Conservation (phyloP, 2,888 invertebrate genomes). For the Gasteruption jaculator region DNA sequence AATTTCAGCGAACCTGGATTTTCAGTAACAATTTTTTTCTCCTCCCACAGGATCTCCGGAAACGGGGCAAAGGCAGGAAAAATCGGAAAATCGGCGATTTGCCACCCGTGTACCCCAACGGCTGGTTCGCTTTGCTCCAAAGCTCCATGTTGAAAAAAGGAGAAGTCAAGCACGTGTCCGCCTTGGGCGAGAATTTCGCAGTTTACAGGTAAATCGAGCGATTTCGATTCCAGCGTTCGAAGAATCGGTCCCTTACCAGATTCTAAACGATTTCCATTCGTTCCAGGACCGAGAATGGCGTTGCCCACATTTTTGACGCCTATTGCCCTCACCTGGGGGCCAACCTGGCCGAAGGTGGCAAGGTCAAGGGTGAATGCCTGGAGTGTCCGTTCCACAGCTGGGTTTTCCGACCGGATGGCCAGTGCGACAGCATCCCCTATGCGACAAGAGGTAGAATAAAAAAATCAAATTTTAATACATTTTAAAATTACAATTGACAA, state of each 20-base stretch:
- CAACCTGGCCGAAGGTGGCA: slow-evolving; percentile 76
- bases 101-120: slow-evolving; percentile 85
- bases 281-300: slow-evolving; percentile 54
- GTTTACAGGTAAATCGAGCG: slow-evolving; percentile 42
- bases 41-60: slow-evolving; percentile 17
- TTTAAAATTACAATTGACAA: neutral
- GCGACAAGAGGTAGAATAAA: slow-evolving; percentile 53
- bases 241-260: too few relatives aligned
- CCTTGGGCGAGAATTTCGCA: slow-evolving; percentile 58
- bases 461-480: neutral
- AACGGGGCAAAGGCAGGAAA: slow-evolving; percentile 2
- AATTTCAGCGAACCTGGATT: neutral
- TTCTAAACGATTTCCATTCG: slow-evolving; percentile 2
- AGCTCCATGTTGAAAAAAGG: slow-evolving; percentile 58
- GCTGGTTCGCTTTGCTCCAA: slow-evolving; percentile 80
- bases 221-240: neutral
- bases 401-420: slow-evolving; percentile 72
- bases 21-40: neutral
- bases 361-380: slow-evolving; percentile 71
- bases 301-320: slow-evolving; percentile 71
- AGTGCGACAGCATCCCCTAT: slow-evolving; percentile 73
- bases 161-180: slow-evolving; percentile 60
- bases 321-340: slow-evolving; percentile 91
- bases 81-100: slow-evolving; percentile 60
- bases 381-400: slow-evolving; percentile 90